Base-by-base conservation (phyloP, 23 tunicate genomes). In the Ascidia mentula region DNA sequence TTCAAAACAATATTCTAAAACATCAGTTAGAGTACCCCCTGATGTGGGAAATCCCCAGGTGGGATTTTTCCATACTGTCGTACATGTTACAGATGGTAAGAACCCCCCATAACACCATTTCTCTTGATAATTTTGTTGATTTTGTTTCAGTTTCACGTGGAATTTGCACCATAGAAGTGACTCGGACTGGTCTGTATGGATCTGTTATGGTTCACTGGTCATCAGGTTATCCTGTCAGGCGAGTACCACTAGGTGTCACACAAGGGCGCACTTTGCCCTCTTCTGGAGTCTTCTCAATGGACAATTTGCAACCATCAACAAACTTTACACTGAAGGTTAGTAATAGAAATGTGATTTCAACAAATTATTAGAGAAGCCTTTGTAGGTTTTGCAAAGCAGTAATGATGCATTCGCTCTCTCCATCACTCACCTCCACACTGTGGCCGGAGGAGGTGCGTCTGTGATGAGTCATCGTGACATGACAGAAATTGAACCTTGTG, bases 401-500 rank as follows among this genome's bases (percentile, higher is more conserved):
- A 35, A 31, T 4, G 53, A 84, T 34, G 36, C 59, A 32, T 90
- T 80, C 39, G 86, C 89, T 15, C 40, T 79, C 0, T 82, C 85
- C 79, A 60, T 90, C 18, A 22, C 78, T 17, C 38, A 73, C 45
- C 86, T 90, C 6, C 13, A 34, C 22, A 80, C 89, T 31, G 34
- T 65, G 6, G 40, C 70, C 0, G 82, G 77, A 5, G 88, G 86
- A 0, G 85, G 86, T 17, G 97, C 97, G 32, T 46, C 37, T 1
- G 59, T 86, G 45, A 32, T 73, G 72, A 59, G 59, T 1, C 45
- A 77, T 39, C 60, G 65, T 31, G 88, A 91, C 30, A 30, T 86
- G 6, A 77, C 79, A 6, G 90, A 91, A 79, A 81, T 91, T 18
- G 97, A 91, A 1, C 97, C 97, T 0, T 82, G 90, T 74, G 97